Base-by-base conservation (phyloP, 2,888 invertebrate genomes). In the Aleiodes leptofemur region DNA sequence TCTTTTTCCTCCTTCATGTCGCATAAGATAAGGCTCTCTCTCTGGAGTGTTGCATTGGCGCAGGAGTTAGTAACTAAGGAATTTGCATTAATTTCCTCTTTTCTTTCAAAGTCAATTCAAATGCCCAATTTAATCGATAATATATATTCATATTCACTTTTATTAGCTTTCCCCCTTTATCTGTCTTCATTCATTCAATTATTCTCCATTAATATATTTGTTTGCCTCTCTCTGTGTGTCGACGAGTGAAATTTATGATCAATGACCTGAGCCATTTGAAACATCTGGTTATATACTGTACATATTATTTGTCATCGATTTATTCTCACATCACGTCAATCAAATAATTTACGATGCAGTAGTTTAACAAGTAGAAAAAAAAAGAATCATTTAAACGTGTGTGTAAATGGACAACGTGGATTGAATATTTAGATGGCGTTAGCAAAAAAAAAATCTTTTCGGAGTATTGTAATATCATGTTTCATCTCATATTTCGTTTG, bases 41-140 rank as follows among this genome's bases (percentile, higher is more conserved):
- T 23, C 23, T 23, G 23, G 55, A 55, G 55, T 64, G 34, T 72
- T 72, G 64, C 53, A 72, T 53, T 34, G 53, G 53, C 43, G 72
- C 16, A 64, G 64, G 43, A 64, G 72, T 71, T 73, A 73, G 74
- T 34, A 68, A 64, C 73, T 72, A 34, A 69, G 13, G 43, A 64
- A 64, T 64, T 64, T 64, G 43, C 64, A 64, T 64, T 64, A 2
- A 23, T 23, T 23, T 23, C 23, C 23, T 2, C 23, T 2, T 23
- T 5, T 43, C 6, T 61, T 48, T 48, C 64, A 64, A 43, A 43
- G 64, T 2, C 64, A 64, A 64, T 64, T 64, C 48, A 16, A 31
- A 43, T 14, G 8, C 14, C 13, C 6, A n/a, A n/a, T 55, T 55
- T 16, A 16, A n/a, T 11, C 14, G 16, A 55, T 55, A 16, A 55